These are phyloP conservation scores for Melanotaenia maccullochi DNA, from an alignment of 2,797 vertebrate species.

Conservation along the genomic window DNA sequence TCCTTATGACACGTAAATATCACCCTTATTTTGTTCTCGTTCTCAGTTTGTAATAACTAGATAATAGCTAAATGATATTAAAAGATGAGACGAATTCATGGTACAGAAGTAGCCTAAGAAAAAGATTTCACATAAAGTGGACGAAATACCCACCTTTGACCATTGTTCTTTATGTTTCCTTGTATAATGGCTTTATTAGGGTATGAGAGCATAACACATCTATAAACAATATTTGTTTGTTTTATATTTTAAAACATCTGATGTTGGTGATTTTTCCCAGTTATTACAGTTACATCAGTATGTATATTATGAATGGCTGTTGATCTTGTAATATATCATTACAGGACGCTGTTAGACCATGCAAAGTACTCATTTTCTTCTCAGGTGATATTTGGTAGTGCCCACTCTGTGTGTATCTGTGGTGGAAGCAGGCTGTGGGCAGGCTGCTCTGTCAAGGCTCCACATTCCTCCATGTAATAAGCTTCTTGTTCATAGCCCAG, in stretches of 20 bases:
- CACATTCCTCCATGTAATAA: slow-evolving; percentile 73
- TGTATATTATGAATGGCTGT: neutral
- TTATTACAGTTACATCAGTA: neutral
- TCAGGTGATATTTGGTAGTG: slow-evolving; percentile 34
- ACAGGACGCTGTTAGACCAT: neutral
- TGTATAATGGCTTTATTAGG: no score
- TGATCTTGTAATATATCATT: neutral
- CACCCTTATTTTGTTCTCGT: neutral
- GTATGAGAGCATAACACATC: no score
- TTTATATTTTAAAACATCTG: no score
- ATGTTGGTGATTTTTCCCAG: neutral
- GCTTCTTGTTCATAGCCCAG: slow-evolving; percentile 64
- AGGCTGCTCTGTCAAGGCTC: slow-evolving; percentile 12
- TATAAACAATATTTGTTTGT: no score
- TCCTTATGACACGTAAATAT: neutral
- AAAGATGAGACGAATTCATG: neutral
- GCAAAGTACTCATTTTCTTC: neutral
- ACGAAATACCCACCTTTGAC: neutral
- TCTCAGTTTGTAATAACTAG: neutral
- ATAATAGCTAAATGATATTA: neutral
- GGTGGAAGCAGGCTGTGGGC: slow-evolving; percentile 26
- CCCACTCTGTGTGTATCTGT: slow-evolving; percentile 3
- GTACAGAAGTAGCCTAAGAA: neutral
- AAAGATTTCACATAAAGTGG: neutral
- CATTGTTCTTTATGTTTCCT: neutral